Percentiles rank a stretch among this genome's conserved stretches.
Conservation (phyloP, 53 echinoderm and acorn worm species). For the Apostichopus leukothele region DNA sequence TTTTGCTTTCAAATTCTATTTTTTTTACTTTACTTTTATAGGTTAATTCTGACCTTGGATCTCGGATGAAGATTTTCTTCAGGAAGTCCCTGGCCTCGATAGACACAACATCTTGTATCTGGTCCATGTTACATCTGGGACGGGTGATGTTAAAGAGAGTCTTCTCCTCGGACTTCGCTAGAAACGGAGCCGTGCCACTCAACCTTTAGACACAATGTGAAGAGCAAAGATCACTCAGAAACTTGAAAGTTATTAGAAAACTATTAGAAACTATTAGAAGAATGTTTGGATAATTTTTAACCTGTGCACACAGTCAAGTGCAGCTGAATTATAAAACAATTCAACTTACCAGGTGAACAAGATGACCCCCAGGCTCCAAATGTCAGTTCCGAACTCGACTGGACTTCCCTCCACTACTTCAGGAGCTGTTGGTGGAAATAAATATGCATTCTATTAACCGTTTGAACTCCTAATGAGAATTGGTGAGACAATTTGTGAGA, state of each 20-base stretch:
- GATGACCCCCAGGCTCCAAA: slow-evolving; percentile 83
- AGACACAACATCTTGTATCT: slow-evolving; percentile 70
- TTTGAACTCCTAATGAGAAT: too few relatives aligned
- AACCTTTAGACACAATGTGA: slow-evolving; percentile 53
- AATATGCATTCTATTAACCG: too few relatives aligned
- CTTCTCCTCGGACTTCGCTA: slow-evolving; percentile 78
- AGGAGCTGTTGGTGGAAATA: slow-evolving; percentile 59
- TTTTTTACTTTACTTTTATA: too few relatives aligned
- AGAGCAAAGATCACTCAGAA: background rate
- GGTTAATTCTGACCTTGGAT: slow-evolving; percentile 63
- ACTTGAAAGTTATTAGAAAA: too few relatives aligned
- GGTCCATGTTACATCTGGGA: slow-evolving; percentile 67
- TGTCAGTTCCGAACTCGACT: slow-evolving; percentile 84
- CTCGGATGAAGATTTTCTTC: slow-evolving; percentile 68
- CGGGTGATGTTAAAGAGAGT: slow-evolving; percentile 86
- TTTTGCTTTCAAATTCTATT: too few relatives aligned
- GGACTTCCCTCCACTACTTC: slow-evolving; percentile 71
- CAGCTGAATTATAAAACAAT: background rate
- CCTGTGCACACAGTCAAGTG: too few relatives aligned
- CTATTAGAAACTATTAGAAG: too few relatives aligned
- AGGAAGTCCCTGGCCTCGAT: slow-evolving; percentile 70
- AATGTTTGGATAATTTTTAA: too few relatives aligned
- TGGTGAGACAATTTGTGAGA: too few relatives aligned
- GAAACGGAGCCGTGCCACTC: slow-evolving; percentile 90
- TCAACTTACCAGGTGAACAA: slow-evolving; percentile 80